These are phyloP conservation scores for Ardeotis arabs DNA, from an alignment of 2,113 vertebrate genomes.

Conservation along the genomic window DNA sequence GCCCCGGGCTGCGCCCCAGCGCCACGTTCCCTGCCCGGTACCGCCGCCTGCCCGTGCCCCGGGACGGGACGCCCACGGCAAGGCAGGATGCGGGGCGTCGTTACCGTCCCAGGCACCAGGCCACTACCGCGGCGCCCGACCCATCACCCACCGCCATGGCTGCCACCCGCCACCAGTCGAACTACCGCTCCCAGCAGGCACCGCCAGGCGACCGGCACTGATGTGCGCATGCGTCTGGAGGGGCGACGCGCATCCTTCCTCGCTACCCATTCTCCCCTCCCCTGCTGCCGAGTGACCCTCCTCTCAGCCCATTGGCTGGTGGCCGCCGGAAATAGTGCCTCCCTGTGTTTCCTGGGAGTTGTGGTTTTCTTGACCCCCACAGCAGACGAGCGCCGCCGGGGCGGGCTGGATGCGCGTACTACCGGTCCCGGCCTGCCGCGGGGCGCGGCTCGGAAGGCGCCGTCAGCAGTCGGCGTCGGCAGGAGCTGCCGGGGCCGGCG, in stretches of 20 bases:
- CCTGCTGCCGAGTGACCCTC: accelerated
- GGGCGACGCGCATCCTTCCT: no score
- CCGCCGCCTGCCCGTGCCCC: not conserved
- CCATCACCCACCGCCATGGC: accelerated
- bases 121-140: no score
- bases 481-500: not conserved
- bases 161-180: accelerated
- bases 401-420: accelerated
- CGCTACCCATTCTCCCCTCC: not conserved
- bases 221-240: accelerated
- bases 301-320: not conserved
- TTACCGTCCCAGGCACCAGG: no score
- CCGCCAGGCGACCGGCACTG: accelerated
- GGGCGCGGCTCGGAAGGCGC: not conserved
- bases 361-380: accelerated
- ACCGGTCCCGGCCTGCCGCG: slow-evolving; percentile 7
- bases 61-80: no score
- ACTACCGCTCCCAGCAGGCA: slow-evolving; percentile 33
- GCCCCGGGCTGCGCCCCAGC: no score
- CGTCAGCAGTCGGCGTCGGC: slow-evolving; percentile 12
- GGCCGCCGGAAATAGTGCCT: not conserved
- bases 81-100: no score
- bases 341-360: not conserved
- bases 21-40: not conserved
- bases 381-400: accelerated